A percentile compares a stretch with the other conserved stretches of the same genome.
These are phyloP conservation scores for Cyprinus carpio DNA, from an alignment of 2,113 vertebrate species.

Conservation along the genomic window DNA sequence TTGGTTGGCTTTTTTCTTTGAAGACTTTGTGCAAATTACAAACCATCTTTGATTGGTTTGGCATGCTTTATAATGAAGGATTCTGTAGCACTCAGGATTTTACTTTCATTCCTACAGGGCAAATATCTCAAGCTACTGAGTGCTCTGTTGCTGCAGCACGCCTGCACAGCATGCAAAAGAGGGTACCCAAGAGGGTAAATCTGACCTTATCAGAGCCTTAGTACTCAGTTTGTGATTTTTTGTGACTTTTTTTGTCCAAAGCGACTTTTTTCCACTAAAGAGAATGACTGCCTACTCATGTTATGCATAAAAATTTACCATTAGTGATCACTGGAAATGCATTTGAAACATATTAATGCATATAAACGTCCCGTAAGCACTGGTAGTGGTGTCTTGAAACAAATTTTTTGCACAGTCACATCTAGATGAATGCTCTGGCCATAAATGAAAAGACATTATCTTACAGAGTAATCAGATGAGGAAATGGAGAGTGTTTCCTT, in stretches of 20 bases:
- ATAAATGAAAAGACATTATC: neutral
- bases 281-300: neutral
- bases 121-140: conserved; percentile 8
- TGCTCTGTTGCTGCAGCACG: neutral
- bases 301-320: neutral
- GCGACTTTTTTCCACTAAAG: neutral
- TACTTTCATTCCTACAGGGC: conserved; percentile 11
- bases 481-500: conserved; percentile 22
- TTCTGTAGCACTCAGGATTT: conserved; percentile 10
- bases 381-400: neutral
- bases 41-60: neutral
- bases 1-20: neutral
- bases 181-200: neutral
- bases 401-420: neutral
- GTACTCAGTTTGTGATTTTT: neutral
- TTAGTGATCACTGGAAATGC: neutral
- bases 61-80: neutral
- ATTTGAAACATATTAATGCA: neutral
- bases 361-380: neutral
- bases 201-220: neutral
- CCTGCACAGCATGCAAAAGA: neutral
- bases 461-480: neutral
- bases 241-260: neutral
- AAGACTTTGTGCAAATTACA: neutral
- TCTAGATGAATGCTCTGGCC: neutral